Evolutionary conservation across 2,888 invertebrate genomes (phyloP).

Genomic region (Nemoura dubitans): DNA sequence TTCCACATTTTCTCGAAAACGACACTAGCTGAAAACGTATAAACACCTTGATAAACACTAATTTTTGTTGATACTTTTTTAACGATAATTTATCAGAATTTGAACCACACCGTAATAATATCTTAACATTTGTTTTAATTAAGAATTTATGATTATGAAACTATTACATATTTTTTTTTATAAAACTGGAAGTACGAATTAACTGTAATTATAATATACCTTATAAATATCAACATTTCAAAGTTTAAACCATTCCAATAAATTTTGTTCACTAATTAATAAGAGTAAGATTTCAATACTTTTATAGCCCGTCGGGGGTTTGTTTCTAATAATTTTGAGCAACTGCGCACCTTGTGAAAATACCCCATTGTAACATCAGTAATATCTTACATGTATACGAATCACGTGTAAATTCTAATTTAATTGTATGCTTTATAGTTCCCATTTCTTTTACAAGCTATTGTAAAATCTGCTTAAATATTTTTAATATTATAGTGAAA

Average conservation of each 20-base stretch:
- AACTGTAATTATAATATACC: neutral
- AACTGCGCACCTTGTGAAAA: neutral
- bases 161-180: neutral
- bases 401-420: neutral
- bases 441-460: neutral
- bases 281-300: neutral
- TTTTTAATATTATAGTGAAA: neutral
- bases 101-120: neutral
- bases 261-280: neutral
- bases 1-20: neutral
- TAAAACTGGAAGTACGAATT: neutral
- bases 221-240: neutral
- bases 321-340: neutral
- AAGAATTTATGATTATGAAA: neutral
- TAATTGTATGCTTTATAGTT: neutral
- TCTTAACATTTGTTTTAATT: neutral
- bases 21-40: neutral
- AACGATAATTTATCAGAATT: neutral
- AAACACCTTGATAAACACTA: neutral
- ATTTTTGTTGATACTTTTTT: neutral
- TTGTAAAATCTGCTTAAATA: neutral
- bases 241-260: neutral
- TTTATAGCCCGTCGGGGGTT: neutral
- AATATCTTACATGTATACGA: neutral
- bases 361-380: neutral